Evolutionary conservation across 1,140 invertebrate genomes (phyloP), one percentile per base, ranked within the genome.

Genomic region (Ooceraea biroi): DNA sequence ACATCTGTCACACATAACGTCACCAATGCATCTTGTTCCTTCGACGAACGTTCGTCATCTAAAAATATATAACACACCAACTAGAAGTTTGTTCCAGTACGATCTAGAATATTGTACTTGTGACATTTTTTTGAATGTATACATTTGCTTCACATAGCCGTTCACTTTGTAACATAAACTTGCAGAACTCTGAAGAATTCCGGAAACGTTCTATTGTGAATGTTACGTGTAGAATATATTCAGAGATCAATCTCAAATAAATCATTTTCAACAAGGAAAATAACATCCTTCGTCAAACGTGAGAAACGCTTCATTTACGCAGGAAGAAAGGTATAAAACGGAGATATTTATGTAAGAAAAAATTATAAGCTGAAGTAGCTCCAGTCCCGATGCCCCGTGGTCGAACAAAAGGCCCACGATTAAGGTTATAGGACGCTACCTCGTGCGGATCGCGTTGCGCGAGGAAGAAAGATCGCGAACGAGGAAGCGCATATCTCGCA

Each of bases 11-110:
- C 87, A 84, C 86, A 92, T 58, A 92, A 89, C 60, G 88, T 89
- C 19, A 90, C 89, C 74, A 91, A 86, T 69, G 92, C 92, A 85
- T 94, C 92, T 87, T 93, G 91, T 82, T 94, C 93, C 83, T 92
- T 93, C 19, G 91, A 90, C 82, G 90, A 90, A 83, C 92, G 92
- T 83, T 94, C 93, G 89, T 94, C 93, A 84, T 93, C 94, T 94
- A 73, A 48, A n/a, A 91, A 90, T 36, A 25, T 44, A 78, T 74
- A 83, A 72, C 60, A 76, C 25, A 66, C 36, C 36, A 65, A 52
- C 19, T 12, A 50, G 8, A 74, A 61, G 48, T 36, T n/a, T 50
- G 52, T 22, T 41, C 2, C n/a, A 17, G 46, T 19, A 55, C 12
- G 52, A n/a, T 30, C 22, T 50, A 48, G 36, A 50, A 25, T 19